Conservation (phyloP, 2,113 vertebrate genomes). For the Capreolus pygargus region DNA sequence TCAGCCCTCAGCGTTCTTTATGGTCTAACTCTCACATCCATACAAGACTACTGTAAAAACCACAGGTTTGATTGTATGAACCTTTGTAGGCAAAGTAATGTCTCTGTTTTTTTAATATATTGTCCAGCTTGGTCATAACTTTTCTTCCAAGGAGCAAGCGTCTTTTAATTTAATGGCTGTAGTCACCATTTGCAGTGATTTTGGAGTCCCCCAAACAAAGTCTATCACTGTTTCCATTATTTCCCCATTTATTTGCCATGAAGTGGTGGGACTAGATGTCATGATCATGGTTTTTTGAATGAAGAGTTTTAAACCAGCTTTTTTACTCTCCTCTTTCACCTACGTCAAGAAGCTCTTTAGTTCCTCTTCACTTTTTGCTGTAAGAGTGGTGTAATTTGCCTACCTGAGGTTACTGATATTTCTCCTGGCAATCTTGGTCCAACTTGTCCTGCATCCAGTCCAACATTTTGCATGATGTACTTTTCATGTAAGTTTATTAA, state of each 20-base stretch:
- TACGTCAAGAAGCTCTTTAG: not conserved
- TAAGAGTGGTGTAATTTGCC: not conserved
- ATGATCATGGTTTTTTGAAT: not conserved
- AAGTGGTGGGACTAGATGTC: not conserved
- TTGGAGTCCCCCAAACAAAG: not conserved
- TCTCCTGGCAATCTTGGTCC: not conserved
- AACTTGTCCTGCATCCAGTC: not conserved
- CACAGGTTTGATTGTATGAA: not conserved
- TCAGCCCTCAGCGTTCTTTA: fast-evolving
- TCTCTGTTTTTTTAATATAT: not conserved
- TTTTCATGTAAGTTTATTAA: not conserved
- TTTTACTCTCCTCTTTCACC: not conserved
- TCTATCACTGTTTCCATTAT: not conserved
- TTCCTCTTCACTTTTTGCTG: not conserved
- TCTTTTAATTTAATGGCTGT: not conserved
- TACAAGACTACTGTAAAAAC: not conserved
- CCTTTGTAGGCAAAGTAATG: not conserved
- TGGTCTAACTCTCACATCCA: not conserved
- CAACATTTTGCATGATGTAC: fast-evolving
- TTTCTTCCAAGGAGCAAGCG: not conserved
- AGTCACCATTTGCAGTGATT: not conserved
- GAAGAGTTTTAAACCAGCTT: not conserved
- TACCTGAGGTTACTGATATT: not conserved
- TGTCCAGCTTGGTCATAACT: not conserved
- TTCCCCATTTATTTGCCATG: not conserved